Conservation (phyloP, 2,797 vertebrate genomes). For the Coreius guichenoti region DNA sequence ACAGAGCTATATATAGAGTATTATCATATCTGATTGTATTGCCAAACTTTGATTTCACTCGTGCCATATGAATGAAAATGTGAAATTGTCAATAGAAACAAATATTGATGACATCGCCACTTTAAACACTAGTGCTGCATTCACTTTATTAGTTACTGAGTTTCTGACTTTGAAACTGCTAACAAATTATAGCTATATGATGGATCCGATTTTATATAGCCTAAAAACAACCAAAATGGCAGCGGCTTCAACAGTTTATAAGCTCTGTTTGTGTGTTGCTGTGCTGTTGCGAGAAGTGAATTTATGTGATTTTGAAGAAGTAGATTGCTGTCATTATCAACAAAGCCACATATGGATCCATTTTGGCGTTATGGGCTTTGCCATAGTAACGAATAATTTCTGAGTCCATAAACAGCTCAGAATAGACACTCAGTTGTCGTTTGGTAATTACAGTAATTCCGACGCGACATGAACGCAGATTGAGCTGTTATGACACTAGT, state of each 20-base stretch:
- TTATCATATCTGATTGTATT: slow-evolving; percentile 65
- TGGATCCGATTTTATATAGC: not conserved
- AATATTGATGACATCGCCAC: slow-evolving; percentile 2
- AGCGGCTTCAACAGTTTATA: not conserved
- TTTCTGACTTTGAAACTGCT: not conserved
- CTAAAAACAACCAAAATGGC: not conserved
- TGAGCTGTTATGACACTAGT: slow-evolving; percentile 44
- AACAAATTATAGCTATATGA: not conserved
- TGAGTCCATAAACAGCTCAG: not conserved
- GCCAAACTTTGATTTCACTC: slow-evolving; percentile 72
- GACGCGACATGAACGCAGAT: not conserved
- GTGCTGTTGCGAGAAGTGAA: not conserved
- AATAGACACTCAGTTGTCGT: not conserved
- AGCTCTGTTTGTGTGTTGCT: not conserved
- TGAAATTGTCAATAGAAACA: slow-evolving; percentile 49
- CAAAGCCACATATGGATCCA: not conserved
- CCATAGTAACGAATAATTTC: not conserved
- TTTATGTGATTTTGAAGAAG: not conserved
- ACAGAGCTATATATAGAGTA: slow-evolving; percentile 65
- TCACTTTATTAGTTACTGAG: not conserved
- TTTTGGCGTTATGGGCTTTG: not conserved
- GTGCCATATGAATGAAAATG: slow-evolving; percentile 77
- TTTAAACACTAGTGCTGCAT: slow-evolving; percentile 1
- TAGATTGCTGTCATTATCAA: slow-evolving; percentile 25
- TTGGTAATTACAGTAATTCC: slow-evolving; percentile 17